Base-by-base conservation (phyloP, 30 jellyfish, hydroid and myxozoan species). In the Turritopsis rubra region DNA sequence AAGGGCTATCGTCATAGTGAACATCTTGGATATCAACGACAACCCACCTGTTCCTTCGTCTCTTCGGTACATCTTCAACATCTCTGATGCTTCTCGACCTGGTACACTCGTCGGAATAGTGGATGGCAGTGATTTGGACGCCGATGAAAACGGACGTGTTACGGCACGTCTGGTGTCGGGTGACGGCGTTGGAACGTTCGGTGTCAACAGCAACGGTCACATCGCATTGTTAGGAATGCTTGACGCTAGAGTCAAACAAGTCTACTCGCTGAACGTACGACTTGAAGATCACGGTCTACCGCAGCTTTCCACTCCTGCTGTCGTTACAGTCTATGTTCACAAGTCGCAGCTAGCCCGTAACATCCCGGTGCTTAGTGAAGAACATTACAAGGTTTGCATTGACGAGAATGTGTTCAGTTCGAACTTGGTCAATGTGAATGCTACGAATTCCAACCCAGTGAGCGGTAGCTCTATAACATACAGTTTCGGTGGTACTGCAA, bases 261-360 rank as follows among this genome's bases (percentile, higher is more conserved):
- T 24, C 13, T 83, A 27, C 66, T 65, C 86, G 23, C 4, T 71
- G 65, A 52, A 21, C 5, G 85, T 79, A 16, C 52, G 29, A 19
- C 95, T 72, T 8, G 54, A 25, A 19, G 96, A 88, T 71, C 26
- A 54, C 5, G 96, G 96, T 27, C 18, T 17, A 18, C 89, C 95
- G 23, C 27, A 80, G 19, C 85, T 52, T 13, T 30, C 90, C n/a
- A 21, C 77, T 17, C 71, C 52, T 28, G 71, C 26, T 18, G 53
- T 79, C 1, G 84, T 88, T 18, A 71, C 78, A 17, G 7, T 88
- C 75, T 66, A 54, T 27, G 95, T 88, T 25, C 65, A 22, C 28
- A 23, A 29, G 18, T 17, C 95, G 28, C 84, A 84, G 0, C 75
- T 83, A 18, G 79, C 41, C 29, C 71, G 26, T 9, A 84, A 75